Base-by-base conservation (phyloP, 2,797 vertebrate species). In the Vipera latastei region DNA sequence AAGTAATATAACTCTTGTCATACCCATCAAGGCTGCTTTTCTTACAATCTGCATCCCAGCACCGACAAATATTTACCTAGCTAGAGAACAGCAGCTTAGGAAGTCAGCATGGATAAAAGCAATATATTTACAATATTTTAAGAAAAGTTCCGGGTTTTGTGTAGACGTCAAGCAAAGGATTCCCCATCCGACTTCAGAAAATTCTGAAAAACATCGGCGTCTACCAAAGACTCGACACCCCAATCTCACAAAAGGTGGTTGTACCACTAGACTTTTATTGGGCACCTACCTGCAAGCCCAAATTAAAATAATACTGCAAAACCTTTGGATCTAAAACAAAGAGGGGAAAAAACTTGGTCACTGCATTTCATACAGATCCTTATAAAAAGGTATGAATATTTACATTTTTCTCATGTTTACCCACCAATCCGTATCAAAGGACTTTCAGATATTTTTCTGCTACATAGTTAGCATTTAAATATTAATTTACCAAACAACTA, bases 231-330 rank as follows among this genome's bases (percentile, higher is more conserved):
- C 0, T 25, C 25, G 94, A 88, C 73, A 91, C 65, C 56, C 53
- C 92, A 56, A 6, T 44, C 53, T 83, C 48, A 0, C 56, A 51
- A 73, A 56, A 38, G 51, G 12, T 51, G 61, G n/a, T 78, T 94
- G 91, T 89, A 56, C 89, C 73, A 56, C 2, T n/a, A 2, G 22
- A 6, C 5, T 86, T 22, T 9, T 93, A 48, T 92, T 92, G 95
- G 92, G 38, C 44, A 96, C 98, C 97, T 97, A 99, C 99, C 98
- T 99, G 99, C 92, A 99, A 97, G 92, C 99, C 99, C 51, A 99
- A 95, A 96, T 99, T 99, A 97, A 98, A 99, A 96, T 99, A 99
- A 95, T 99, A 99, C 97, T 98, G 98, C 56, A 99, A 97, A 89
- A 99, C 97, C 94, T 99, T 99, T 96, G 97, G 98, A 97, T 99